Evolutionary conservation across 2,797 vertebrate genomes (phyloP), one percentile per base, ranked within the genome.

Genomic region (Chrosomus eos): DNA sequence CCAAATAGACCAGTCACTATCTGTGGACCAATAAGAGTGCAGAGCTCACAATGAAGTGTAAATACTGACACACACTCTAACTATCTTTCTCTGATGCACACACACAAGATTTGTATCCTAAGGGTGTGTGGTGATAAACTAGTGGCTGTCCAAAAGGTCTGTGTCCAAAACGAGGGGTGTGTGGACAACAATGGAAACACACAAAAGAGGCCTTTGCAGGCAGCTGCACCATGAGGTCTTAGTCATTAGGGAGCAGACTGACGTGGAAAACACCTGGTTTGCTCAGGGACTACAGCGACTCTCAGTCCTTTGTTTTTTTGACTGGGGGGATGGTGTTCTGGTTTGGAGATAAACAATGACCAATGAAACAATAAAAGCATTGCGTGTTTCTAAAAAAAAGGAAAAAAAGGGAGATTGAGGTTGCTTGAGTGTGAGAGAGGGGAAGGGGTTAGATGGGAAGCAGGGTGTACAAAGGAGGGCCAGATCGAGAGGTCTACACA

Each of bases 181-280:
- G 91, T 51, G 82, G 84, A 74, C 58, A 93, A 95, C 94, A 95
- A 95, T 93, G 3, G 92, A 89, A 89, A 76, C 2, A 78, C 91
- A 95, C 94, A 95, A 95, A 92, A 89, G 92, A 91, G 90, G 86
- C 91, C 90, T 84, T 88, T 90, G 90, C 91, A 93, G 93, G 94
- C 93, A 95, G 94, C 94, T 95, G 94, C 92, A 93, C 91, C 84
- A 90, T 93, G 94, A 93, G 91, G 91, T 85, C 84, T 89, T 62
- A 67, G 91, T 90, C 89, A 88, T 95, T 93, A 93, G 85, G 38
- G 81, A 82, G 86, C 84, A 75, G 84, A 81, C 84, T 78, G 82
- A 85, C 84, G 87, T 84, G 88, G 84, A 87, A 90, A 94, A 94
- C 94, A 95, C 95, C 94, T 95, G 95, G 93, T 93, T 90, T 60